Base-by-base conservation (phyloP, 1,140 invertebrate species). In the Drosophila melanica region DNA sequence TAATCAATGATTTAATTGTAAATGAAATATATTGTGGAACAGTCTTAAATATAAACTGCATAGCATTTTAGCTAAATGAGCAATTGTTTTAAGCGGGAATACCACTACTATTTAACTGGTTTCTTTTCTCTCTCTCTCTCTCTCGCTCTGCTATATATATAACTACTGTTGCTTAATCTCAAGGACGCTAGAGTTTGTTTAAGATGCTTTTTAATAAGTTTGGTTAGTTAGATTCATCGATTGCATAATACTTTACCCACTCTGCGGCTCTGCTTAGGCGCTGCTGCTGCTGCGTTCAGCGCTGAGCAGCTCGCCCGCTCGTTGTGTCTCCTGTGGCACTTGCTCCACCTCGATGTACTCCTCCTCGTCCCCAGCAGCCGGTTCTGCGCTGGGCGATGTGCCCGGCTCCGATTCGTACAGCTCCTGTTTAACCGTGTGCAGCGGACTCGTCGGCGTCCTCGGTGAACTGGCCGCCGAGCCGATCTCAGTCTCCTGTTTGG, bases 321-420 rank as follows among this genome's bases (percentile, higher is more conserved):
- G 69, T 30, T 16, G 27, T 5, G 73, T 77, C 45, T 89, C 84
- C 4, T 75, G 72, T 18, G 81, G 75, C 33, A 92, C 58, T 39
- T 92, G 89, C 62, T 92, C 91, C n/a, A 92, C 90, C 42, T 92
- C 91, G 8, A 92, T 92, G 48, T 92, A 92, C 50, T 92, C 91
- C 59, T 92, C 91, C 1, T 92, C 91, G 3, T 92, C 91, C 1
- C 57, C 58, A 1, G 1, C 1, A 6, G 70, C 44, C 7, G 27
- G 23, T 12, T 69, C 66, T 33, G 75, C 27, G 1, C 44, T 53
- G 0, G 57, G 64, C 6, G 77, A 73, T 4, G 45, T n/a, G 0
- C 57, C 50, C 0, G 79, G 53, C 16, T 90, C 86, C 8, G 80
- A 59, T 10, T 89, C 84, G 60, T 77, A 89, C 8, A 87, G 42